Evolutionary conservation across 2,797 vertebrate species (phyloP).

Genomic region (Kryptolebias ocellatus): DNA sequence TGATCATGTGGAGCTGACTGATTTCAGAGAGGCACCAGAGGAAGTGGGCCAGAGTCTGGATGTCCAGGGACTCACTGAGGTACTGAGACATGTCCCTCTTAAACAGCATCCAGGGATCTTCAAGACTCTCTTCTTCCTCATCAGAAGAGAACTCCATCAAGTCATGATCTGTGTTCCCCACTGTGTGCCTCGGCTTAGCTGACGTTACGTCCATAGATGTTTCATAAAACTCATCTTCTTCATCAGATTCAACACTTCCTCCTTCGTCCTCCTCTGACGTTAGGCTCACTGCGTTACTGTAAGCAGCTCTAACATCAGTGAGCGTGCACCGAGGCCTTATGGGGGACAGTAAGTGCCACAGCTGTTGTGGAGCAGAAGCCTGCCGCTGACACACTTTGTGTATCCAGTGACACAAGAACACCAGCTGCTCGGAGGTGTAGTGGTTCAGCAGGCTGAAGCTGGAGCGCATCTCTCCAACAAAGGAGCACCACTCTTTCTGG

Average conservation of each 20-base stretch:
- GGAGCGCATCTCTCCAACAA: conserved; percentile 72
- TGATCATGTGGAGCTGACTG: conserved; percentile 51
- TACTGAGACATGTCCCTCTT: conserved; percentile 63
- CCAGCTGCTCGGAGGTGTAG: conserved; percentile 82
- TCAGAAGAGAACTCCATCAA: conserved; percentile 61
- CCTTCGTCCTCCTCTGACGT: neutral
- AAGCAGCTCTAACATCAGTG: conserved; percentile 65
- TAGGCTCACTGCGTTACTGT: conserved; percentile 15
- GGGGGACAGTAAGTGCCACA: conserved; percentile 76
- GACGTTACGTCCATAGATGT: neutral
- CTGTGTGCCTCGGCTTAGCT: neutral
- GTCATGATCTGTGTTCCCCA: conserved; percentile 23
- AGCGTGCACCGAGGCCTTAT: conserved; percentile 75
- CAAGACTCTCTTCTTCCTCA: conserved; percentile 57
- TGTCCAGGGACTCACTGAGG: conserved; percentile 70
- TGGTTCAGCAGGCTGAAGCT: conserved; percentile 76
- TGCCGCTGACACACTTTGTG: conserved; percentile 40
- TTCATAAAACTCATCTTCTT: conserved; percentile 8
- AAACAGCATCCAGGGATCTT: conserved; percentile 76
- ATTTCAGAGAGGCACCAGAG: conserved; percentile 69
- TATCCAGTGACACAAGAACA: conserved; percentile 79
- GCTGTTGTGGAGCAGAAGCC: conserved; percentile 59
- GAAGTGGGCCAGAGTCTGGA: conserved; percentile 69
- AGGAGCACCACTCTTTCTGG: conserved; percentile 74
- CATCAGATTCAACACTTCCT: conserved; percentile 12